Evolutionary conservation across 2,797 vertebrate species (phyloP).

Genomic region (Scomberomorus guttatus): DNA sequence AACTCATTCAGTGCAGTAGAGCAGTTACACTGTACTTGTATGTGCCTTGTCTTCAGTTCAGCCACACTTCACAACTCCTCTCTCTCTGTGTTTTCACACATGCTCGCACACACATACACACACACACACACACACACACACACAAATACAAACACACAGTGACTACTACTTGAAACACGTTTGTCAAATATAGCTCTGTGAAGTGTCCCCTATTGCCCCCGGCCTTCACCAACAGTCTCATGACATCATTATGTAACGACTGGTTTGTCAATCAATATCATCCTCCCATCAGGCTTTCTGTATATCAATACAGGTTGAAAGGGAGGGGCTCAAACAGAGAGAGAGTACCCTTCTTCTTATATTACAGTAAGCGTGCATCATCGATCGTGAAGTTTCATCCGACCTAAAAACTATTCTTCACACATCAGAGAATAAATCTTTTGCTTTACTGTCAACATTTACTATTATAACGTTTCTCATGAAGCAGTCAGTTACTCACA

Average conservation of each 20-base stretch:
- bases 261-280: slow-evolving; percentile 52
- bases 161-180: neutral
- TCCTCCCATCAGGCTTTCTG: slow-evolving; percentile 28
- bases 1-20: neutral
- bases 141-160: neutral
- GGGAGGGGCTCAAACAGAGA: neutral
- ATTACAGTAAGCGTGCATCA: slow-evolving; percentile 4
- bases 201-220: slow-evolving; percentile 5
- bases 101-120: neutral
- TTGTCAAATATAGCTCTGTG: slow-evolving; percentile 19
- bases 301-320: slow-evolving; percentile 35
- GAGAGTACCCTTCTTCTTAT: neutral
- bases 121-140: neutral
- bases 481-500: neutral
- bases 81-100: neutral
- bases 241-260: slow-evolving; percentile 61
- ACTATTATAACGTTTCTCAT: neutral
- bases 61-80: neutral
- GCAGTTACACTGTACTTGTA: neutral
- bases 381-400: neutral
- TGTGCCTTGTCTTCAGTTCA: neutral
- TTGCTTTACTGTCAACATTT: slow-evolving; percentile 3
- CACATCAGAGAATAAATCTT: neutral
- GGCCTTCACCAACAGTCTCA: slow-evolving; percentile 25
- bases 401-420: neutral